A percentile compares a stretch with the other conserved stretches of the same genome.
Evolutionary conservation across 2,888 invertebrate genomes (phyloP).

Genomic region (Prosapia bicincta): DNA sequence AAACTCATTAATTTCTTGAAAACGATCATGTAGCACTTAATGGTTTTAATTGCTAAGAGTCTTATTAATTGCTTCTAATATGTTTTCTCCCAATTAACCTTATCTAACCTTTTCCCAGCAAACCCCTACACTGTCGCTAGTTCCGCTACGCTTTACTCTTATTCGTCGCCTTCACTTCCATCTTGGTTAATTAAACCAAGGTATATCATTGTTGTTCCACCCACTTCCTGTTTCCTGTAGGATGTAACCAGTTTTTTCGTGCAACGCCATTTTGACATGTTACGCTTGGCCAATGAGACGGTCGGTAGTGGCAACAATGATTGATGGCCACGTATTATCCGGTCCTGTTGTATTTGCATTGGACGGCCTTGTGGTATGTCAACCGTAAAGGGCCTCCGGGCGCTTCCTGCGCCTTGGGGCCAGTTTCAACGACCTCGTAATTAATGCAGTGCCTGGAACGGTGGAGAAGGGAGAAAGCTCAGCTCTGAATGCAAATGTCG

Average conservation of each 20-base stretch:
- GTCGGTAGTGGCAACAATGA: neutral
- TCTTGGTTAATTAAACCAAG: neutral
- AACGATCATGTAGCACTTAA: no score
- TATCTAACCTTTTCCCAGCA: no score
- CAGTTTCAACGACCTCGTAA: neutral
- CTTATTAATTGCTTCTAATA: no score
- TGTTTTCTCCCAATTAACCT: no score
- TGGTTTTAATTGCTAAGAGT: no score
- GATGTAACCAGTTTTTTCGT: neutral
- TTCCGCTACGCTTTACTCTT: neutral
- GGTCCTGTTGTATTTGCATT: neutral
- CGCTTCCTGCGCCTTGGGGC: neutral
- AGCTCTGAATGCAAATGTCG: neutral
- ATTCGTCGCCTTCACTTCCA: neutral
- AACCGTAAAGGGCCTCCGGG: neutral
- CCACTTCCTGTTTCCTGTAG: slow-evolving; percentile 2
- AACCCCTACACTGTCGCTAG: no score
- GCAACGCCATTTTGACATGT: neutral
- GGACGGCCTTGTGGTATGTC: neutral
- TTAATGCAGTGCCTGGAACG: neutral
- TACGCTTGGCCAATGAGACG: neutral
- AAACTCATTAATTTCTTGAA: no score
- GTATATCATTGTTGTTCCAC: neutral
- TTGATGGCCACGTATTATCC: neutral
- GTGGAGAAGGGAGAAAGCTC: neutral